phyloP scores from a whole-genome alignment of 2,797 vertebrate species.

The Cuniculus paca region DNA sequence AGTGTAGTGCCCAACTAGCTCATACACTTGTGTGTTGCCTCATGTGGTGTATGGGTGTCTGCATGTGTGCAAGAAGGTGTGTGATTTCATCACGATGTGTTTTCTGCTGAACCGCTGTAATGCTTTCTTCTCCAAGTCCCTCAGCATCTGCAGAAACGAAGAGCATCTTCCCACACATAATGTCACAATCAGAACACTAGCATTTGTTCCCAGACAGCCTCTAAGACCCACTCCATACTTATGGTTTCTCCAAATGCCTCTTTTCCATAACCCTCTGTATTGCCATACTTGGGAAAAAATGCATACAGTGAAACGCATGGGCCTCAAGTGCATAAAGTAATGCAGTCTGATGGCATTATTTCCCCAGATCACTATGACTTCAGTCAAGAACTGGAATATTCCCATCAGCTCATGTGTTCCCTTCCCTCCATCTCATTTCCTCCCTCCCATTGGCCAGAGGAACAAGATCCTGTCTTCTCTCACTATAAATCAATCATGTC shows the following conservation, averaged over 20 bases:
- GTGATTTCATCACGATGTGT: neutral
- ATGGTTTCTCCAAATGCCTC: neutral
- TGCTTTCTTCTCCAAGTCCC: accelerated
- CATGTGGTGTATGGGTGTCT: accelerated
- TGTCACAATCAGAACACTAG: accelerated
- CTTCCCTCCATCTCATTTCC: accelerated
- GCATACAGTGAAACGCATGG: accelerated
- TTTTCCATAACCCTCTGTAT: accelerated
- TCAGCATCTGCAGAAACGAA: accelerated
- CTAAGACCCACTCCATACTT: accelerated
- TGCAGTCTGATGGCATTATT: accelerated
- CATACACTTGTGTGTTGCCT: accelerated
- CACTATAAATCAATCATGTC: accelerated
- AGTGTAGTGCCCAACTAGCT: accelerated
- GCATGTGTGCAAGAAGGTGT: accelerated
- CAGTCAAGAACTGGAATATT: accelerated
- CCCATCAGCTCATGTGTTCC: accelerated
- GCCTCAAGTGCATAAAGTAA: accelerated
- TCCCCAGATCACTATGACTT: accelerated
- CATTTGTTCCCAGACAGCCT: accelerated
- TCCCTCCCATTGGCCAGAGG: neutral
- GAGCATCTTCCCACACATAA: accelerated
- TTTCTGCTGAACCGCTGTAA: accelerated
- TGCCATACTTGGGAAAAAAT: too few species aligned
- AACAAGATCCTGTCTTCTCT: neutral